phyloP scores from a whole-genome alignment of 2,113 vertebrate genomes.

The Sakesphorus luctuosus region DNA sequence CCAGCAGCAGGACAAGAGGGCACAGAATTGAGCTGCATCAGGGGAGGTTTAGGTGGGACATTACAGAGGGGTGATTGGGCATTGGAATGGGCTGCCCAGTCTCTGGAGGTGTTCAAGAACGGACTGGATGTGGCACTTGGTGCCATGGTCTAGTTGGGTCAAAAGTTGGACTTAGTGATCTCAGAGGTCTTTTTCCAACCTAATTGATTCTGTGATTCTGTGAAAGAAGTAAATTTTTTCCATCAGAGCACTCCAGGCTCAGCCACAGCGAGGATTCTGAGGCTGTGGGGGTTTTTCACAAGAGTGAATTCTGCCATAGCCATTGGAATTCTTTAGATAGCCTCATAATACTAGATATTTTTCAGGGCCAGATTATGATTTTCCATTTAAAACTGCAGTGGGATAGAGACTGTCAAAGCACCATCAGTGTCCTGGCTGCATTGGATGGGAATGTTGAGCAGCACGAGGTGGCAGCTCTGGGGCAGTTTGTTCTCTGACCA shows the following conservation, averaged over 20 bases:
- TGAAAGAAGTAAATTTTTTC: neutral
- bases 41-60: too few species aligned
- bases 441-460: neutral
- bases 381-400: neutral
- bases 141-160: too few species aligned
- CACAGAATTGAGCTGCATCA: too few species aligned
- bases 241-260: neutral
- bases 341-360: neutral
- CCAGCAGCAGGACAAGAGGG: too few species aligned
- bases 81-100: too few species aligned
- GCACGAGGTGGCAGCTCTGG: neutral
- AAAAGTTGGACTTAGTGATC: too few species aligned
- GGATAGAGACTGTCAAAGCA: neutral
- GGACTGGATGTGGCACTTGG: too few species aligned
- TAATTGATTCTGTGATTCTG: too few species aligned
- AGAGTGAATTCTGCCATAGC: neutral
- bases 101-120: too few species aligned
- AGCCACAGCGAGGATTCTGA: neutral
- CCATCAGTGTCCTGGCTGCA: rapidly evolving
- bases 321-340: neutral
- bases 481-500: neutral
- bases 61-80: too few species aligned
- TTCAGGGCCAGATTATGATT: neutral
- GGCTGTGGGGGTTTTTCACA: rapidly evolving
- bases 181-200: too few species aligned